phyloP scores from a whole-genome alignment of 2,113 vertebrate species.

The Taxidea taxus region DNA sequence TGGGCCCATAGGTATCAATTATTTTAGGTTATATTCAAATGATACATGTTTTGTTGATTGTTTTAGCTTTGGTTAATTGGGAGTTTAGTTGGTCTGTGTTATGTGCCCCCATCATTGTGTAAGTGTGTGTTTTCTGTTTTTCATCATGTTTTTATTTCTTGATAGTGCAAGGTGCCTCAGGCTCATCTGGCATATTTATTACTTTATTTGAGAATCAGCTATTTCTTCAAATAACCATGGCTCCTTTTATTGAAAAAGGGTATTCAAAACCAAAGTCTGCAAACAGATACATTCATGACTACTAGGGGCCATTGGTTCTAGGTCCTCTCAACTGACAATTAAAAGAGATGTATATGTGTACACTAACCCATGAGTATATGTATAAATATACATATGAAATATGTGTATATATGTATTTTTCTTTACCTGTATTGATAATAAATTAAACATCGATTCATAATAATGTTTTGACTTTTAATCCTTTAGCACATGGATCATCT shows the following conservation, averaged over 20 bases:
- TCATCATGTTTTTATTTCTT: background rate
- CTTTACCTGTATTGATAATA: background rate
- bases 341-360: background rate
- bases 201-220: background rate
- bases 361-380: background rate
- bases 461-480: background rate
- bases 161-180: background rate
- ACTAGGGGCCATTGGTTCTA: background rate
- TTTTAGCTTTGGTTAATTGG: background rate
- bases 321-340: background rate
- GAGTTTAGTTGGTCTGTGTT: background rate
- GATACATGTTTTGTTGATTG: background rate
- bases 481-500: background rate
- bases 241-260: background rate
- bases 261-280: background rate
- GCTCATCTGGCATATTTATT: background rate
- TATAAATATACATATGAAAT: background rate
- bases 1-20: background rate
- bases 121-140: background rate
- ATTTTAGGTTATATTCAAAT: background rate
- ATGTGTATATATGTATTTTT: background rate
- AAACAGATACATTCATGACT: background rate
- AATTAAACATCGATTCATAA: background rate
- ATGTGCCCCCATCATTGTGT: background rate
- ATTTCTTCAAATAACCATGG: background rate